Conservation (phyloP, 2,797 vertebrate genomes). For the Austrolebias charrua region DNA sequence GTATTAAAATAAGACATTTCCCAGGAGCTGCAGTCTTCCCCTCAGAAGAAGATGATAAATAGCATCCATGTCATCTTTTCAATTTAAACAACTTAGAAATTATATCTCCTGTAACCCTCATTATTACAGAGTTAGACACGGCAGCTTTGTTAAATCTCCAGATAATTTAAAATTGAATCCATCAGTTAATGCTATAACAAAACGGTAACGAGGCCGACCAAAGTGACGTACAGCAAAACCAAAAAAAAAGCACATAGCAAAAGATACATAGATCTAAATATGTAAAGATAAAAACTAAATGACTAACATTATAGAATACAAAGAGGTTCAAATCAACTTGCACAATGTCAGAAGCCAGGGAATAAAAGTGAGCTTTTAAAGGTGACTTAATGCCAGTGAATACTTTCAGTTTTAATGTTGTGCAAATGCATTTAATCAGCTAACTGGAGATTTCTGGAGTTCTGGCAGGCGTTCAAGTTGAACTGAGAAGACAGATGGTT, state of each 20-base stretch:
- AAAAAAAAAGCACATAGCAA: too few relatives aligned
- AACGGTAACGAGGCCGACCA: too few relatives aligned
- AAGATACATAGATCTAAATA: too few relatives aligned
- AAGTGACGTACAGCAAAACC: too few relatives aligned
- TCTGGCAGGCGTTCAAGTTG: background rate
- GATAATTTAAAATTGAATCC: background rate
- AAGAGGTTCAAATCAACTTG: too few relatives aligned
- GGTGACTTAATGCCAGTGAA: background rate
- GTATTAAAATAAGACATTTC: constrained; percentile 17
- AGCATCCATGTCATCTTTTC: constrained; percentile 3
- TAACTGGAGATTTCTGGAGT: background rate
- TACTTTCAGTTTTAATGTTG: constrained; percentile 1
- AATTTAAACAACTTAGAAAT: constrained; percentile 15
- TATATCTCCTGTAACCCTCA: background rate
- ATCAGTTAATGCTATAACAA: background rate
- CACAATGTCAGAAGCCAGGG: too few relatives aligned
- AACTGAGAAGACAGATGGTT: background rate
- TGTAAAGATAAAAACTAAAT: too few relatives aligned
- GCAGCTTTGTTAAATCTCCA: background rate
- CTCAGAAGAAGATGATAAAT: constrained; percentile 8
- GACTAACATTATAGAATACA: too few relatives aligned
- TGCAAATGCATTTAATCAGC: background rate
- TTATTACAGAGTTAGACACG: background rate
- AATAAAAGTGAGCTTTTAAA: too few relatives aligned
- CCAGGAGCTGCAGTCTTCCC: constrained; percentile 11